phyloP scores from a whole-genome alignment of 1,140 invertebrate genomes.

The Plectrocnemia conspersa region DNA sequence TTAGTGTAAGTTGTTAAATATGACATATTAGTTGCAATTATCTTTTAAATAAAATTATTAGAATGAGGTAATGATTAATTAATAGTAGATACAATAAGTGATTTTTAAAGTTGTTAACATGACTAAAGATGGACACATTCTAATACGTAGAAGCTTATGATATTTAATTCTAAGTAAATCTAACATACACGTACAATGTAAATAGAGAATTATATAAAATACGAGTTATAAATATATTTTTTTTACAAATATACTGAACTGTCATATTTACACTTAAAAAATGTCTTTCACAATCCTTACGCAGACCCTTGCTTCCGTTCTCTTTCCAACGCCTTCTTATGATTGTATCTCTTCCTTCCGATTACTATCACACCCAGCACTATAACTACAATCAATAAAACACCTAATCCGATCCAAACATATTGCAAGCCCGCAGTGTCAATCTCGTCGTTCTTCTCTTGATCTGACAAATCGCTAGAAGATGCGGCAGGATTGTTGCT shows the following conservation, averaged over 20 bases:
- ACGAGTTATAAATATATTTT: no score
- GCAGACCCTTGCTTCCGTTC: slow-evolving; percentile 30
- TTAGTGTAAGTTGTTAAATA: no score
- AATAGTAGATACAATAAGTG: no score
- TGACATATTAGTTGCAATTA: no score
- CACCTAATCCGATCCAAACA: slow-evolving; percentile 28
- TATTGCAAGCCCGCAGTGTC: slow-evolving; percentile 19
- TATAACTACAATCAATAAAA: slow-evolving; percentile 27
- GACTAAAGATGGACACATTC: no score
- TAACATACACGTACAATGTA: no score
- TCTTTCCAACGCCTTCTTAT: slow-evolving; percentile 33
- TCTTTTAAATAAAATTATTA: no score
- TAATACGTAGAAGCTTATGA: no score
- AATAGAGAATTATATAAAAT: no score
- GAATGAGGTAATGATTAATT: no score
- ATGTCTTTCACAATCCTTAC: slow-evolving; percentile 20
- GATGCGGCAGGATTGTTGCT: slow-evolving; percentile 23
- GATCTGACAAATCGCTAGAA: slow-evolving; percentile 23
- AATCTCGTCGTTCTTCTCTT: slow-evolving; percentile 2
- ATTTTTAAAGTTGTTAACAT: no score
- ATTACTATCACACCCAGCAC: slow-evolving; percentile 25
- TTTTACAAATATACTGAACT: slow-evolving; percentile 4
- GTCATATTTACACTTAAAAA: neutral
- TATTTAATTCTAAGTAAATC: no score
- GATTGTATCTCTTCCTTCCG: slow-evolving; percentile 33